phyloP scores from a whole-genome alignment of 2,797 vertebrate species.

The Urosaurus nigricauda region DNA sequence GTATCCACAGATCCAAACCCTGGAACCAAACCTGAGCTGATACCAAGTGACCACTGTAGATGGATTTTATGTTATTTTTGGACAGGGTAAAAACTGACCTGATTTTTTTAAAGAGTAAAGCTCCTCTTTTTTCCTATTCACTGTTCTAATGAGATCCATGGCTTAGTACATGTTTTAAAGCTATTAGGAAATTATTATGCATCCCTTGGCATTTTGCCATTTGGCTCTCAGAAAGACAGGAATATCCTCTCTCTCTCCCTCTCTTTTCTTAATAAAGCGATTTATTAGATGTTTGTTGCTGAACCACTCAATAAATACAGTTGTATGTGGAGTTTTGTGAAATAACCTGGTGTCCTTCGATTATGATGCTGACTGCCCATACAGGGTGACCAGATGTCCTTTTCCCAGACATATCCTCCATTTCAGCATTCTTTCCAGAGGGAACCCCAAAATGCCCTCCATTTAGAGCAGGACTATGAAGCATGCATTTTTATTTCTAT shows the following conservation, averaged over 20 bases:
- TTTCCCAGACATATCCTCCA: too few relatives aligned
- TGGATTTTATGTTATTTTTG: not conserved
- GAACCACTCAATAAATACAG: constrained; percentile 2
- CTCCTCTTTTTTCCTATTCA: not conserved
- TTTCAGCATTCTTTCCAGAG: too few relatives aligned
- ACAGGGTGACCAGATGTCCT: too few relatives aligned
- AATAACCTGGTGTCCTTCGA: constrained; percentile 25
- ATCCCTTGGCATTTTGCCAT: not conserved
- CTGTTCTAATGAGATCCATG: not conserved
- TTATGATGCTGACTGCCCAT: not conserved
- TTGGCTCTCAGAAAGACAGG: not conserved
- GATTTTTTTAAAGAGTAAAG: not conserved
- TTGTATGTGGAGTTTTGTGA: constrained; percentile 17
- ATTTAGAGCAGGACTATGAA: too few relatives aligned
- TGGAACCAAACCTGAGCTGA: too few relatives aligned
- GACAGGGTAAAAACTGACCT: not conserved
- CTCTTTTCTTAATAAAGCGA: not conserved
- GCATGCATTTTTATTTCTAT: too few relatives aligned
- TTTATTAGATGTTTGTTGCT: not conserved
- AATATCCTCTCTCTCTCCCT: not conserved
- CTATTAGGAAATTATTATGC: not conserved
- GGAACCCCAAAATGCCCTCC: too few relatives aligned
- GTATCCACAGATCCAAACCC: too few relatives aligned
- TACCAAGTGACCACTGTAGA: too few relatives aligned
- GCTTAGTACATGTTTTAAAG: not conserved